Evolutionary conservation across 2,888 invertebrate genomes (phyloP).

Genomic region (Leucoma salicis): DNA sequence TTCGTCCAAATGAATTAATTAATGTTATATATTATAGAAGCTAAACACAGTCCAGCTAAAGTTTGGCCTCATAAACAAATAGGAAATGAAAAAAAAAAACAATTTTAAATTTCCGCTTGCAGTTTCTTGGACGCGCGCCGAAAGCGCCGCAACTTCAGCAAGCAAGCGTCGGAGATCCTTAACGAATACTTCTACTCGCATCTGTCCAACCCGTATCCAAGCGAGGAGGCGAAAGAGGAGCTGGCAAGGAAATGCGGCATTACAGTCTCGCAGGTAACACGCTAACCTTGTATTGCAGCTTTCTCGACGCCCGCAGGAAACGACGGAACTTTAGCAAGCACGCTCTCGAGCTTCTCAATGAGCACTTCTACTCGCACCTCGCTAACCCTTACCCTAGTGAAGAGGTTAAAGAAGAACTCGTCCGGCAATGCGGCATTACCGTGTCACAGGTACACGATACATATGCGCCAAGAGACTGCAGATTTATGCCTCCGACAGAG

Average conservation of each 20-base stretch:
- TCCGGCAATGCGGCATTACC: slow-evolving; percentile 97
- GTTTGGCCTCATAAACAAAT: slow-evolving; percentile 47
- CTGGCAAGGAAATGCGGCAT: slow-evolving; percentile 99
- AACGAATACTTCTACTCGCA: slow-evolving; percentile 99
- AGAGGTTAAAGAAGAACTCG: slow-evolving; percentile 98
- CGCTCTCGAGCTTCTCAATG: slow-evolving; percentile 97
- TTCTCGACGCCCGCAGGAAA: slow-evolving; percentile 88
- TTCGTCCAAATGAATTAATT: too few species aligned
- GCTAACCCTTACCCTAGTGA: slow-evolving; percentile 99
- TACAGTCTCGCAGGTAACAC: slow-evolving; percentile 94
- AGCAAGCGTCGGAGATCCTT: slow-evolving; percentile 99
- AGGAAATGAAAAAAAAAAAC: slow-evolving; percentile 7
- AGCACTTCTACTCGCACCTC: slow-evolving; percentile 98
- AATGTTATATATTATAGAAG: too few species aligned
- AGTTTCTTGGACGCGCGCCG: slow-evolving; percentile 90
- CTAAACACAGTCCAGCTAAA: slow-evolving; percentile 43
- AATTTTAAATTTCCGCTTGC: slow-evolving; percentile 45
- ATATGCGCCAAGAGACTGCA: too few species aligned
- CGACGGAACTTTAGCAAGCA: slow-evolving; percentile 98
- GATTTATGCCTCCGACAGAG: too few species aligned
- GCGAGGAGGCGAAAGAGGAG: slow-evolving; percentile 99
- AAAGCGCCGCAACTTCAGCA: slow-evolving; percentile 99
- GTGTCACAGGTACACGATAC: slow-evolving; percentile 93
- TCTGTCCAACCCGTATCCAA: slow-evolving; percentile 99
- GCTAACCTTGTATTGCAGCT: slow-evolving; percentile 53